Evolutionary conservation across 2,888 invertebrate genomes (phyloP).

Genomic region (Vesta saturnalis): DNA sequence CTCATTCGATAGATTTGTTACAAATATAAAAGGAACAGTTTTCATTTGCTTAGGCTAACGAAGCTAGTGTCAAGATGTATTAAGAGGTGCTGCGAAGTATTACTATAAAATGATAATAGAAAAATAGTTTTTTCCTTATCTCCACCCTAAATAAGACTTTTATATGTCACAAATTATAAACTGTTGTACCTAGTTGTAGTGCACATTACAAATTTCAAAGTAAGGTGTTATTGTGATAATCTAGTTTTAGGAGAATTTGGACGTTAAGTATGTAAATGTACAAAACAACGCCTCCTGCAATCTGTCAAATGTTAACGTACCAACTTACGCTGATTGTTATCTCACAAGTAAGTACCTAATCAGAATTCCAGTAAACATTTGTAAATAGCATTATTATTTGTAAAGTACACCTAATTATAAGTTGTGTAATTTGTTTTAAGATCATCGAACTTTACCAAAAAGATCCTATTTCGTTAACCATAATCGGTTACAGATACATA

Average conservation of each 20-base stretch:
- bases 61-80: no score
- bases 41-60: no score
- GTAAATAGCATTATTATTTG: neutral
- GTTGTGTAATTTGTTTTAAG: neutral
- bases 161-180: no score
- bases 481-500: no score
- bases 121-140: no score
- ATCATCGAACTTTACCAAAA: neutral
- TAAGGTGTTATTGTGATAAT: no score
- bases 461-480: no score
- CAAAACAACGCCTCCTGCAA: neutral
- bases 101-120: no score
- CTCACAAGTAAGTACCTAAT: neutral
- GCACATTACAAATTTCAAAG: no score
- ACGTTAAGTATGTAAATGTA: neutral
- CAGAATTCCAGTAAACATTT: neutral
- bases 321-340: neutral
- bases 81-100: no score
- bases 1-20: constrained; percentile 46
- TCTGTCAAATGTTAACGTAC: neutral
- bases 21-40: constrained; percentile 18
- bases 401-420: neutral
- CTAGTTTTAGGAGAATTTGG: neutral
- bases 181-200: no score
- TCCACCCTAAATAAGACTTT: no score